A percentile compares a stretch with the other conserved stretches of the same genome.
Conservation (phyloP, 2,888 invertebrate genomes). For the Drosophila infuscata region DNA sequence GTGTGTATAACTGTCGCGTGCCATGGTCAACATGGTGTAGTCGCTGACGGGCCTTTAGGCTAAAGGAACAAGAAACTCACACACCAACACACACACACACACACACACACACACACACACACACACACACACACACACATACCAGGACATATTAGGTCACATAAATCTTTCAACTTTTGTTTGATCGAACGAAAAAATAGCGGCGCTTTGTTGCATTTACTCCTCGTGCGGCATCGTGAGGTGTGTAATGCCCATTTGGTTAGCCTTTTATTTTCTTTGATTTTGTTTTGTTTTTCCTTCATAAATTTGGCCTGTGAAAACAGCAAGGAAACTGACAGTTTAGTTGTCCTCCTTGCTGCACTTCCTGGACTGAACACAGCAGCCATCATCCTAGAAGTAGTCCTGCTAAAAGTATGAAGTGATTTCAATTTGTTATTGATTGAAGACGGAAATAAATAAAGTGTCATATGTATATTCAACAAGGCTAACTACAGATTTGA, state of each 20-base stretch:
- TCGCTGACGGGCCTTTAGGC: constrained; percentile 63
- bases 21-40: constrained; percentile 62
- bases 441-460: too few species aligned
- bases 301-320: constrained; percentile 66
- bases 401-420: constrained; percentile 67
- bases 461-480: neutral
- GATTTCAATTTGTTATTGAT: constrained; percentile 2
- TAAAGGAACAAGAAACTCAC: constrained; percentile 36
- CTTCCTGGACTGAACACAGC: neutral
- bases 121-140: constrained; percentile 9
- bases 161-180: constrained; percentile 78
- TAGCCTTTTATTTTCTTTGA: neutral
- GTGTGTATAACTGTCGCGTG: constrained; percentile 22
- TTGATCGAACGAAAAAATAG: constrained; percentile 80
- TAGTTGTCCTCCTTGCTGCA: constrained; percentile 23
- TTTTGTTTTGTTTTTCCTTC: constrained; percentile 38
- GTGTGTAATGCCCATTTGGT: constrained; percentile 1
- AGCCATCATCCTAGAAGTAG: constrained; percentile 8
- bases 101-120: constrained; percentile 20
- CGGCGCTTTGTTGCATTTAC: constrained; percentile 65
- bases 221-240: neutral
- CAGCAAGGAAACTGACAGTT: constrained; percentile 70
- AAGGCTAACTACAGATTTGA: neutral
- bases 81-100: constrained; percentile 14
- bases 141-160: constrained; percentile 33